These are phyloP conservation scores for Dermochelys coriacea DNA, from an alignment of 2,797 vertebrate genomes.

Conservation along the genomic window DNA sequence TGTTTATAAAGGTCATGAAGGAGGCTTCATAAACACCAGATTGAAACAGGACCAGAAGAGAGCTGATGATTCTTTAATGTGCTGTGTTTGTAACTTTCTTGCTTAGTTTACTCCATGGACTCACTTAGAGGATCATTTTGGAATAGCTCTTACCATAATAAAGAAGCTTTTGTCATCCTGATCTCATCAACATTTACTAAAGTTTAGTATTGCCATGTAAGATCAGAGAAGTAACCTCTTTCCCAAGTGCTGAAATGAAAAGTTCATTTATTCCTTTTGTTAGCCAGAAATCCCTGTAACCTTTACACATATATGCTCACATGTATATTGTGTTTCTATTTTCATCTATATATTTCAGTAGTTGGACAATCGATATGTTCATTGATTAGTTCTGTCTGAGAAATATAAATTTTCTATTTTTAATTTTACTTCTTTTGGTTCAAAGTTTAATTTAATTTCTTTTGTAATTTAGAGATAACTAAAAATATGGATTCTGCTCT, in stretches of 20 bases:
- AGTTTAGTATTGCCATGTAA: no score
- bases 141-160: no score
- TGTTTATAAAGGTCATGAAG: neutral
- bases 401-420: neutral
- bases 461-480: constrained; percentile 81
- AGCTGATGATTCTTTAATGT: rapidly evolving
- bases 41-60: neutral
- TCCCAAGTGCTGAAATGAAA: neutral
- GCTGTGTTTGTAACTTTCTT: neutral
- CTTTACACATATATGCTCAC: neutral
- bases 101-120: no score
- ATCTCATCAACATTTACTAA: no score
- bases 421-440: neutral
- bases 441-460: neutral
- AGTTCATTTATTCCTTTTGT: neutral
- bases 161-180: no score
- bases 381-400: neutral
- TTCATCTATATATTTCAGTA: neutral
- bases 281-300: neutral
- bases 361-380: neutral
- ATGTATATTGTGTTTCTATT: neutral
- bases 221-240: no score
- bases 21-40: neutral
- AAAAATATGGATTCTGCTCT: constrained; percentile 78
- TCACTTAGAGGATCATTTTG: no score